Evolutionary conservation across 2,888 invertebrate genomes (phyloP), one percentile per base, ranked within the genome.

Genomic region (Acleris holmiana): DNA sequence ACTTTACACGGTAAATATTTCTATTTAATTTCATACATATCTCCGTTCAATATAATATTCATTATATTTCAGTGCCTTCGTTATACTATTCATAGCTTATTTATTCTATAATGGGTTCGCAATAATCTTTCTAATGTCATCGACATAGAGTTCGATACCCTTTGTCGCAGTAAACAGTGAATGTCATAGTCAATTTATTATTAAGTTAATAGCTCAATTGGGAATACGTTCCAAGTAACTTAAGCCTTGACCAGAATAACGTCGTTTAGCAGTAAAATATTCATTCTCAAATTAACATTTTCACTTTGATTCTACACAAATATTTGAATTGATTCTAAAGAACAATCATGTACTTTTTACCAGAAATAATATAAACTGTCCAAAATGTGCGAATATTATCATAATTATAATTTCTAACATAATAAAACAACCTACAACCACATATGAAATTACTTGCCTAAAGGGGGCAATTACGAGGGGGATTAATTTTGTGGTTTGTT

Each of bases 401-500:
- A 13, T 29, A 2, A 29, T 29, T 41, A 41, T 15, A n/a, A n/a
- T n/a, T n/a, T n/a, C n/a, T 3, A 15, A n/a, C 17, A 19, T 35
- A 47, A 10, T 47, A 19, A 51, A 29, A 54, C 21, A 10, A 8
- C 21, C 4, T 19, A 19, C 17, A 53, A 54, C 54, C 48, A 49
- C 59, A 55, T 60, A 67, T 63, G 64, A 68, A 58, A 65, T 44
- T 64, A 71, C 71, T 72, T 71, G 73, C 75, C 73, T 73, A 74
- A 75, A 77, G 78, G 75, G 76, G 86, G 84, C 90, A 91, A 91
- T 92, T 90, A 89, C 35, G 75, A 74, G 73, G 68, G 76, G 84
- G 87, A 86, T 88, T 89, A 85, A 78, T 82, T 82, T 78, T 82
- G 90, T 83, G 89, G 91, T 86, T 79, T 80, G 91, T 91, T 90